Percentiles rank a stretch among this genome's conserved stretches.
These are phyloP conservation scores for Baccha elongata DNA, from an alignment of 2,888 invertebrate genomes.

Conservation along the genomic window DNA sequence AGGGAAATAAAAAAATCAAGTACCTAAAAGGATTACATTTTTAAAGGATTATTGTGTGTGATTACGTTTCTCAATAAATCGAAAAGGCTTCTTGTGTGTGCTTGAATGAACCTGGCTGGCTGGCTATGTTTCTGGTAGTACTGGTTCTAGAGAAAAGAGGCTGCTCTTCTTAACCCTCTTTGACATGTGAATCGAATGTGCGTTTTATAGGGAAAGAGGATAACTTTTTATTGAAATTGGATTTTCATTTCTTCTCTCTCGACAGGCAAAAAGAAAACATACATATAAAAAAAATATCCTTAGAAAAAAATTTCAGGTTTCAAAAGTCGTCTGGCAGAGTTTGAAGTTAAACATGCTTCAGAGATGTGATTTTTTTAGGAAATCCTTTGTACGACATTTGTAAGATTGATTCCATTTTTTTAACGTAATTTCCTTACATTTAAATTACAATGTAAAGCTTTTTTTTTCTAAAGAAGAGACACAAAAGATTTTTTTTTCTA, in stretches of 20 bases:
- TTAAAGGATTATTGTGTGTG: slow-evolving; percentile 72
- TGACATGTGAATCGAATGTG: slow-evolving; percentile 59
- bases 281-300: slow-evolving; percentile 6
- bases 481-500: slow-evolving; percentile 12
- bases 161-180: slow-evolving; percentile 33
- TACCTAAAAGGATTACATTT: slow-evolving; percentile 69
- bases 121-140: background rate
- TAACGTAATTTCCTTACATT: slow-evolving; percentile 67
- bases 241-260: slow-evolving; percentile 52
- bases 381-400: slow-evolving; percentile 70
- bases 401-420: slow-evolving; percentile 63
- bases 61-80: slow-evolving; percentile 65
- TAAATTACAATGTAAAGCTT: slow-evolving; percentile 46
- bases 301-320: slow-evolving; percentile 51
- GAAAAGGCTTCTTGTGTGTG: slow-evolving; percentile 52
- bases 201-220: slow-evolving; percentile 17
- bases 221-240: slow-evolving; percentile 67
- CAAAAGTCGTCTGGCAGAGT: slow-evolving; percentile 58
- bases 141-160: background rate
- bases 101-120: background rate
- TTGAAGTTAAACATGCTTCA: slow-evolving; percentile 63
- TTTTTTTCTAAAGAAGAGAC: no score
- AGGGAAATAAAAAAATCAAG: slow-evolving; percentile 51
- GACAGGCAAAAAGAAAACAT: slow-evolving; percentile 5
- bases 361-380: slow-evolving; percentile 66